Conservation (phyloP, 2,797 vertebrate species). For the Eremophila alpestris region DNA sequence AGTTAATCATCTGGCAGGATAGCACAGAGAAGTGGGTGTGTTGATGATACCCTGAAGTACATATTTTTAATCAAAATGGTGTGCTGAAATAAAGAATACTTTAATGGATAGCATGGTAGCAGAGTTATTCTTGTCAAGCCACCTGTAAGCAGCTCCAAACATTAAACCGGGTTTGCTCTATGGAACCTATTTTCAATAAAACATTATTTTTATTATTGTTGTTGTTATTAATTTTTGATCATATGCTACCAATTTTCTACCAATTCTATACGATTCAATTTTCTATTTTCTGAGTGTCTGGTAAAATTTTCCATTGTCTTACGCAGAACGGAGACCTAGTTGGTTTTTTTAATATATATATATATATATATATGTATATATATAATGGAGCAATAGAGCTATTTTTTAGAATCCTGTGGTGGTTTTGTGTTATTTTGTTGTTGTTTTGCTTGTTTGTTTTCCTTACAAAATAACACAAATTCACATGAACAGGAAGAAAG, state of each 20-base stretch:
- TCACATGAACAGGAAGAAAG: not conserved
- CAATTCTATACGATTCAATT: not conserved
- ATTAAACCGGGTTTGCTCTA: not conserved
- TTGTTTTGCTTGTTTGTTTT: fast-evolving
- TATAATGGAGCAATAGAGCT: not conserved
- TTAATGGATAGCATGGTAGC: not conserved
- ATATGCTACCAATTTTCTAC: not conserved
- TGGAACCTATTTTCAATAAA: not conserved
- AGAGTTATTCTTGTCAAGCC: not conserved
- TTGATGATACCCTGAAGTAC: not conserved
- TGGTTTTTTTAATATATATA: not conserved
- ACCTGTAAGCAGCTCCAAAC: not conserved
- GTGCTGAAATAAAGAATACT: not conserved
- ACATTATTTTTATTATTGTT: not conserved
- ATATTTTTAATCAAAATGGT: not conserved
- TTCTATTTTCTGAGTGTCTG: not conserved
- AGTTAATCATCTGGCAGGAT: not conserved
- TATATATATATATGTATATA: too few relatives aligned
- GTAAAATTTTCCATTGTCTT: not conserved
- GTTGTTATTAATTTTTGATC: not conserved
- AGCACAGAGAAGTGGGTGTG: not conserved
- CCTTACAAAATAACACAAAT: not conserved
- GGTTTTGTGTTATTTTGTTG: not conserved
- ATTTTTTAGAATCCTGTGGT: not conserved
- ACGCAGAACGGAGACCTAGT: not conserved